phyloP scores from a whole-genome alignment of 2,113 vertebrate species.

The Cathartes aura region DNA sequence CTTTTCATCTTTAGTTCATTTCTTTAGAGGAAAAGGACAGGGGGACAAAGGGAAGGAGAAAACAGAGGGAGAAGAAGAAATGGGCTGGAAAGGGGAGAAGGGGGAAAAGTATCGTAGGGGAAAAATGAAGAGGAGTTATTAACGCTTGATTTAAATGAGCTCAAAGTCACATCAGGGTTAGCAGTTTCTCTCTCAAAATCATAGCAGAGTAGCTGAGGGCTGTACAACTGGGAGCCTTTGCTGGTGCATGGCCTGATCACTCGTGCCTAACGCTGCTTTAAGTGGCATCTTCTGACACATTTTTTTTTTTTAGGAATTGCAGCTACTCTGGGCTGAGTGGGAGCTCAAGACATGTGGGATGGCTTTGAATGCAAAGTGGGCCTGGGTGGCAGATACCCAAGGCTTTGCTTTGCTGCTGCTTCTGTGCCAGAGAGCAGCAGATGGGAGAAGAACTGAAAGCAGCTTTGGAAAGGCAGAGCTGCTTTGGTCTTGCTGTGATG shows the following conservation, averaged over 20 bases:
- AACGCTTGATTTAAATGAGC: background rate
- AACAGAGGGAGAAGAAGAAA: background rate
- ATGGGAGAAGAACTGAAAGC: background rate
- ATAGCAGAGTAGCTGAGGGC: background rate
- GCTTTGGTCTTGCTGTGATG: background rate
- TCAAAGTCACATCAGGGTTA: background rate
- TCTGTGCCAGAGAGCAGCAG: conserved; percentile 20
- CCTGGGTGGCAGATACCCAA: conserved; percentile 1
- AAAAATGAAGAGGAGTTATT: background rate
- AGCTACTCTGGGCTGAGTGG: background rate
- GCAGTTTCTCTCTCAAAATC: background rate
- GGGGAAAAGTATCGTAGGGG: background rate
- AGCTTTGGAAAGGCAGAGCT: background rate
- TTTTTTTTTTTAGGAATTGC: background rate
- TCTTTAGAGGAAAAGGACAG: background rate
- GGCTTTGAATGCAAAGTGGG: background rate
- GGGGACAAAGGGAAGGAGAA: background rate
- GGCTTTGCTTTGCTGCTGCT: background rate
- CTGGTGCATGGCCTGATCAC: background rate
- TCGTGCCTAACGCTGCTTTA: background rate
- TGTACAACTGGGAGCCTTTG: background rate
- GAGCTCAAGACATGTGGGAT: background rate
- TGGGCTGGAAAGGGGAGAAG: background rate
- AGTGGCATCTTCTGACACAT: background rate
- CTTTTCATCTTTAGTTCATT: background rate